Evolutionary conservation across 1,140 invertebrate species (phyloP), one percentile per base, ranked within the genome.

Genomic region (Dolichoris vasculosae): DNA sequence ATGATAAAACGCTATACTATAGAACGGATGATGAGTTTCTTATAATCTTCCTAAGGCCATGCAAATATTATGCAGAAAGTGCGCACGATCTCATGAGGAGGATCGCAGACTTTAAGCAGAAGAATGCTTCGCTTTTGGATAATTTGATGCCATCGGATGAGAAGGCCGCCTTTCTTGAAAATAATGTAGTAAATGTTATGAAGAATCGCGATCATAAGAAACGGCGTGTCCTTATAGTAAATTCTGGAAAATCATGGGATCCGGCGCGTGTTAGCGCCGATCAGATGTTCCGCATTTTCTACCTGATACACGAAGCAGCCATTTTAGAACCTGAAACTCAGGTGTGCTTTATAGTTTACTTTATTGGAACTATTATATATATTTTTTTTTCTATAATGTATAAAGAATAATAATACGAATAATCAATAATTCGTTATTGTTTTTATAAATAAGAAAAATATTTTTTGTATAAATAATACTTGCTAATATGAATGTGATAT

Each of bases 41-140:
- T 0, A 93, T 95, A 35, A 96, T 96, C 43, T 97, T 97, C 89
- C 92, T 97, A 26, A 94, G 97, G 59, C 96, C 96, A 48, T 96
- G 96, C 90, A 97, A 97, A 91, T 97, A 95, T 91, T 97, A 97
- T 89, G 95, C 96, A 0, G 94, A 97, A 86, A 97, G 96, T 91
- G 96, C 96, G 0, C 92, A 95, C 59, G 95, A 95, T 87, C 92
- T 97, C 94, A 96, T 97, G 96, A 95, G 95, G 89, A 94, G 96
- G 87, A 93, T 95, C 26, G 96, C 96, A 2, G 95, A 95, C 48
- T 97, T 97, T 89, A 96, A 95, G 89, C 94, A 95, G 11, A 96
- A 96, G 85, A 94, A 97, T 88, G 94, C 94, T 0, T 87, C 92
- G 0, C 88, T 96, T 0, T 88, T 97, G 20, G 93, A 95, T 40